Conservation (phyloP, 2,113 vertebrate genomes). For the Cyanistes caeruleus region DNA sequence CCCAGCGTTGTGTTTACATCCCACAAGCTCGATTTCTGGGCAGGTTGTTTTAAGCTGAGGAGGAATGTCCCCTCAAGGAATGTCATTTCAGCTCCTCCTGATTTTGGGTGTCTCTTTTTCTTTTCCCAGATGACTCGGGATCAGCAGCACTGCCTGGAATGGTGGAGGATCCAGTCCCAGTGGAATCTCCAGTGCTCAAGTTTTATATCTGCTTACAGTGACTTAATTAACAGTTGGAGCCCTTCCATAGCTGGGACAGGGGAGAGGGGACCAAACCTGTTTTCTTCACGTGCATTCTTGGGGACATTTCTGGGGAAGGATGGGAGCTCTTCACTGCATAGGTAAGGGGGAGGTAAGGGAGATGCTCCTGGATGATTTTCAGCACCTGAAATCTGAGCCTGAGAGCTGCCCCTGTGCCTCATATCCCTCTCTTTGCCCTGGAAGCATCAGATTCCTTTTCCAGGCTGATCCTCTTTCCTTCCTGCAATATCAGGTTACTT, state of each 20-base stretch:
- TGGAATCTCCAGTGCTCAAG: neutral
- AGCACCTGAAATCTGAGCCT: neutral
- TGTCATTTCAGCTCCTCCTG: neutral
- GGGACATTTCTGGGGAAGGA: neutral
- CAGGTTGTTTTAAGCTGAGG: neutral
- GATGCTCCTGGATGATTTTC: neutral
- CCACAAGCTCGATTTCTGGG: neutral
- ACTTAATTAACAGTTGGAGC: neutral
- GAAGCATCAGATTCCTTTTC: neutral
- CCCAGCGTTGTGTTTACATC: accelerated
- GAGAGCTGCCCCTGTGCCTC: neutral
- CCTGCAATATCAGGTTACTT: neutral
- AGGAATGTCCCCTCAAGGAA: neutral
- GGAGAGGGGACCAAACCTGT: conserved; percentile 39
- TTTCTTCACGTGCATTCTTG: neutral
- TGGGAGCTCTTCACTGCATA: neutral
- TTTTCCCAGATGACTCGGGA: conserved; percentile 32
- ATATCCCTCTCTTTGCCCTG: neutral
- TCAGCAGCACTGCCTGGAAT: neutral
- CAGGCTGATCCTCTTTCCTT: neutral
- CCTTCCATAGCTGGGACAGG: neutral
- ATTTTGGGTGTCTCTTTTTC: neutral
- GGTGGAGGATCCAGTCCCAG: neutral
- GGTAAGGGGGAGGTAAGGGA: neutral
- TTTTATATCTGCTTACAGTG: conserved; percentile 9